Conservation (phyloP, 2,888 invertebrate genomes). For the Sinotaia quadrata region DNA sequence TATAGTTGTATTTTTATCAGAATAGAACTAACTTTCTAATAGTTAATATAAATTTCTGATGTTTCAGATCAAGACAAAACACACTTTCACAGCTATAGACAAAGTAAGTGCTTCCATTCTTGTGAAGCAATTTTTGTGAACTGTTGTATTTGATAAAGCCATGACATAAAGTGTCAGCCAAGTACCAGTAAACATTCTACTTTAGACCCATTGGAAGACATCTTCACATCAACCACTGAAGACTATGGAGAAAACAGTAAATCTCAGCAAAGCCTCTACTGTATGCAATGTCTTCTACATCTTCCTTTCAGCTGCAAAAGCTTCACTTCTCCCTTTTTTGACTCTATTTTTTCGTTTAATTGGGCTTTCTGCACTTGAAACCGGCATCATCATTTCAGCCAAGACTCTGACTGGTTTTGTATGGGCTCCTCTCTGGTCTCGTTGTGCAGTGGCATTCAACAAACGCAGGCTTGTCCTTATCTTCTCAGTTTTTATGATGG, state of each 20-base stretch:
- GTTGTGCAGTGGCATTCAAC: constrained; percentile 60
- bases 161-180: no score
- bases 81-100: no score
- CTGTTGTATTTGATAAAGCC: no score
- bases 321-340: constrained; percentile 65
- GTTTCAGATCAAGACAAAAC: no score
- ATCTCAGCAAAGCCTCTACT: constrained; percentile 56
- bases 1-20: no score
- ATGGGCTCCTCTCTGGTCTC: constrained; percentile 64
- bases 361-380: constrained; percentile 62
- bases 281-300: constrained; percentile 61
- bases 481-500: constrained; percentile 63
- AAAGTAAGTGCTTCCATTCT: no score
- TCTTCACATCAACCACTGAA: no score
- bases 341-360: constrained; percentile 63
- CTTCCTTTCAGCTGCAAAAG: constrained; percentile 61
- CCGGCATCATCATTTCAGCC: constrained; percentile 60
- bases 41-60: no score
- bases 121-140: no score
- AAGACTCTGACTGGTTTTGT: constrained; percentile 60
- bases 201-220: no score
- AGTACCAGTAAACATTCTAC: no score
- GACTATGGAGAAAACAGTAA: constrained; percentile 44
- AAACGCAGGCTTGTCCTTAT: constrained; percentile 59
- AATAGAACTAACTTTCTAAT: no score